A percentile compares a stretch with the other conserved stretches of the same genome.
Evolutionary conservation across 1,140 invertebrate species (phyloP).

Genomic region (Orchestia grillus): DNA sequence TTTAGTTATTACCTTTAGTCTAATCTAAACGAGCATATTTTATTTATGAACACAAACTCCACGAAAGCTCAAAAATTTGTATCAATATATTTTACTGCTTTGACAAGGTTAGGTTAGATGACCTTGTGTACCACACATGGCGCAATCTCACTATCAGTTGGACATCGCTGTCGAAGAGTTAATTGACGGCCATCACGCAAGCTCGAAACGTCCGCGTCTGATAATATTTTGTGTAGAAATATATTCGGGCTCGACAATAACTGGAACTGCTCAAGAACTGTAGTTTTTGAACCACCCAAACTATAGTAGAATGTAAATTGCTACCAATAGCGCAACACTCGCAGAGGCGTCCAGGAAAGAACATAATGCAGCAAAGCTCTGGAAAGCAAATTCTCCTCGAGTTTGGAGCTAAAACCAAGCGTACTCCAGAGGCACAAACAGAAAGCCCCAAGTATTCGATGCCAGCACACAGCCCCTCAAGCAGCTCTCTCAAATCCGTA

Average conservation of each 20-base stretch:
- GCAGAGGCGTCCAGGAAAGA: neutral
- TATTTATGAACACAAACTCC: too few species aligned
- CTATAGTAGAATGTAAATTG: neutral
- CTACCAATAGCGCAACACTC: neutral
- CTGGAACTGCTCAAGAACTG: neutral
- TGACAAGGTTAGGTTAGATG: too few species aligned
- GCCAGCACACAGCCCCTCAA: neutral
- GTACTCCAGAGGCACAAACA: neutral
- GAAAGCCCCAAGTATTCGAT: neutral
- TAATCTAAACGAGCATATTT: too few species aligned
- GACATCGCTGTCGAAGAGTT: too few species aligned
- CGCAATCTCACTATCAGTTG: too few species aligned
- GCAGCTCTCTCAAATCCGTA: neutral
- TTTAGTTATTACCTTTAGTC: too few species aligned
- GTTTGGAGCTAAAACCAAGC: neutral
- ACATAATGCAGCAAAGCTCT: neutral
- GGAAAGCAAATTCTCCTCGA: neutral
- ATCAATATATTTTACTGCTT: too few species aligned
- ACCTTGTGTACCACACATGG: too few species aligned
- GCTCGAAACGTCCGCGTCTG: neutral
- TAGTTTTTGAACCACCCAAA: neutral
- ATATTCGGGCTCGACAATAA: neutral
- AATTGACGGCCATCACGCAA: neutral
- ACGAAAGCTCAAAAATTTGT: too few species aligned
- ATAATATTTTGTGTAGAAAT: neutral